Evolutionary conservation across 1,140 invertebrate species (phyloP), one percentile per base, ranked within the genome.

Genomic region (Drosophila persimilis): DNA sequence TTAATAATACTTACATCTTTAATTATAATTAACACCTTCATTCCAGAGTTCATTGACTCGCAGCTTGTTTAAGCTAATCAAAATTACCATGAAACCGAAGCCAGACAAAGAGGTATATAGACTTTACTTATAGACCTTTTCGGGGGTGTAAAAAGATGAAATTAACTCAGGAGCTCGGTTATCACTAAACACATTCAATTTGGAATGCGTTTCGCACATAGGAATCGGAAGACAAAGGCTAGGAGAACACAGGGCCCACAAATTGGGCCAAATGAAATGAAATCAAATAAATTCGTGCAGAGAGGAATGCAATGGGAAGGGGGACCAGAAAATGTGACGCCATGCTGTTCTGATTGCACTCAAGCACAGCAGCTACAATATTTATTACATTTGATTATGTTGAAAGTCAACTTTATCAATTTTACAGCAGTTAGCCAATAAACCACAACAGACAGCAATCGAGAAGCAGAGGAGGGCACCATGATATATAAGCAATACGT

Each of bases 351-450:
- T 73, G 77, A 80, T 62, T 86, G 81, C 81, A 85, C 77, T 86
- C 81, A 86, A 85, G 81, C 81, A 85, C 83, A 86, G 78, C 74
- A 77, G 83, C 63, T 86, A 88, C 83, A 88, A 88, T 83, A 88
- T 88, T 88, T 86, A 88, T 88, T 88, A 88, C 83, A 83, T 88
- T 88, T 88, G 83, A 88, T 88, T 88, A 88, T 88, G 83, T 88
- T 88, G 75, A 70, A 80, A 88, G 83, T 88, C 83, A 88, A 83
- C 83, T 88, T 88, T 88, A 88, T 88, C 83, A 88, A 88, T 88
- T 88, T 88, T 88, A 88, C 83, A 88, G 78, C 75, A 88, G 75
- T 88, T 77, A 88, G 77, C 75, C 83, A 79, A 88, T 88, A 88
- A 88, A 88, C 78, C 83, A 76, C 83, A 83, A 76, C 74, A 64